These are phyloP conservation scores for Brachyptera risi DNA, from an alignment of 2,888 invertebrate genomes.

Conservation along the genomic window DNA sequence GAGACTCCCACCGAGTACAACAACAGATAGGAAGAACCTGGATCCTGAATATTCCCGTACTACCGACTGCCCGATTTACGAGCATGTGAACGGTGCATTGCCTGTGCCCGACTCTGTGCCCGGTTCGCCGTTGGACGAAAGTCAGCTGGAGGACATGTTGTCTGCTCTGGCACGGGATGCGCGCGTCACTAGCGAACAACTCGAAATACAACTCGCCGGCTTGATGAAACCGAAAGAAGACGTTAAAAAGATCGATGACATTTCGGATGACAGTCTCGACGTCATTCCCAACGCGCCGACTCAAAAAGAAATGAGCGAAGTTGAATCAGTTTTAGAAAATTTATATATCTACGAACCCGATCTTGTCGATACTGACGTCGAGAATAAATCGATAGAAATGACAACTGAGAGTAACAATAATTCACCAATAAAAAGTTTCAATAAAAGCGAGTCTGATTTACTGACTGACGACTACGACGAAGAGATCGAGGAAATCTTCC, in stretches of 20 bases:
- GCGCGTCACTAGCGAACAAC: constrained; percentile 65
- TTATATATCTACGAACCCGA: no score
- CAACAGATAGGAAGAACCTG: background rate
- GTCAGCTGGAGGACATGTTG: constrained; percentile 64
- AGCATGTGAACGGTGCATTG: background rate
- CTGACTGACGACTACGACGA: background rate
- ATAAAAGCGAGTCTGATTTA: no score
- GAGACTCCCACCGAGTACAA: background rate
- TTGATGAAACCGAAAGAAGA: background rate
- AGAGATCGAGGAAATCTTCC: background rate
- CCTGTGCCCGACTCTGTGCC: constrained; percentile 25
- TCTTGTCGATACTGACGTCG: no score
- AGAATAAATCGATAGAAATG: no score
- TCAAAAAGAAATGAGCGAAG: background rate
- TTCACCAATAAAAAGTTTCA: no score
- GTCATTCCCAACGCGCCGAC: background rate
- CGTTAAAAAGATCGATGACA: background rate
- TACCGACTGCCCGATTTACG: background rate
- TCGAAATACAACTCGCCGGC: constrained; percentile 56
- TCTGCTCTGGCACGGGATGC: constrained; percentile 72
- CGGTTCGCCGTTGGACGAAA: constrained; percentile 43
- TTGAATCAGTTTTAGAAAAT: no score
- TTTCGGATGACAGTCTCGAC: constrained; percentile 12
- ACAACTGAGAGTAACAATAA: no score
- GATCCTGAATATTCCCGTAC: background rate